Evolutionary conservation across 2,113 vertebrate species (phyloP).

Genomic region (Pelmatolapia mariae): DNA sequence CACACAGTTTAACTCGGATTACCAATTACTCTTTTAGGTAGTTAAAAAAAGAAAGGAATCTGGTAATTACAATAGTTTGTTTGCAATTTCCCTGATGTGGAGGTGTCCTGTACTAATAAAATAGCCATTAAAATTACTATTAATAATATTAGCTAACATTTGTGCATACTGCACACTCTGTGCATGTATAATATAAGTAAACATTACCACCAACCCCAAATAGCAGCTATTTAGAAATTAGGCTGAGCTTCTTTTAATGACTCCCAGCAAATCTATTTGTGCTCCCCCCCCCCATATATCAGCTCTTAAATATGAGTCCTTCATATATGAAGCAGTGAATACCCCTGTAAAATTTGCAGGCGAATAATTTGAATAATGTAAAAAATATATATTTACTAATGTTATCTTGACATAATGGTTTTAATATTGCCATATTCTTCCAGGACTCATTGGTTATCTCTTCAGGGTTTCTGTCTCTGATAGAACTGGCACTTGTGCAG

Average conservation of each 20-base stretch:
- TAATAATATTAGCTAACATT: too few relatives aligned
- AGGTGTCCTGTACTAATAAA: accelerated
- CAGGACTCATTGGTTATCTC: accelerated
- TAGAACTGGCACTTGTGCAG: neutral
- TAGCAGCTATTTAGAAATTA: neutral
- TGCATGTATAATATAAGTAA: neutral
- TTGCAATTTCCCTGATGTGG: accelerated
- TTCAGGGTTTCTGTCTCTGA: neutral
- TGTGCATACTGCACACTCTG: neutral
- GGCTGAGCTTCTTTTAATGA: neutral
- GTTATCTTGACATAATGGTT: neutral
- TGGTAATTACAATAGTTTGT: neutral
- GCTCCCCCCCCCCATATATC: neutral
- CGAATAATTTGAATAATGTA: neutral
- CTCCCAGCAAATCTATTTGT: neutral
- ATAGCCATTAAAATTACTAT: too few relatives aligned
- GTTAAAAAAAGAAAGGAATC: accelerated
- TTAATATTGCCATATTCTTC: neutral
- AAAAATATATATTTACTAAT: neutral
- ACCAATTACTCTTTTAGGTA: neutral
- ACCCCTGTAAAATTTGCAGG: neutral
- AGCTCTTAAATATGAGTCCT: accelerated
- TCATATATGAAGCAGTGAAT: neutral
- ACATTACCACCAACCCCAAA: accelerated
- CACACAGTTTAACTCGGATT: neutral